Base-by-base conservation (phyloP, 2,888 invertebrate genomes). In the Neoitamus cyanurus region DNA sequence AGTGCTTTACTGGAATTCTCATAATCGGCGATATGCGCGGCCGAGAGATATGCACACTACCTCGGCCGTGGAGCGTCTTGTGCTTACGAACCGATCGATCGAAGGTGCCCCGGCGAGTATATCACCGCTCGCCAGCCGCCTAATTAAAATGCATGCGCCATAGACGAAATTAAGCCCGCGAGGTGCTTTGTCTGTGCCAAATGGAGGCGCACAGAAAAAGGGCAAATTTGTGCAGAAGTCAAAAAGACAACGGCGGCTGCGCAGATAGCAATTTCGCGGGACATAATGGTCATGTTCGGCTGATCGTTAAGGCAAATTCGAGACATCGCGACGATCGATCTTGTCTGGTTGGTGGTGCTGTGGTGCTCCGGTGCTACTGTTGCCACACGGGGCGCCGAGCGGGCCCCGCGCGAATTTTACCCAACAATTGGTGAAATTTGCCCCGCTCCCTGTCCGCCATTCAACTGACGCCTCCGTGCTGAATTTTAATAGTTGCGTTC, bases 261-360 rank as follows among this genome's bases (percentile, higher is more conserved):
- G 58, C 20, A 58, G 58, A 25, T 58, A 78, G 58, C 58, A 48
- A 48, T 78, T 28, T 11, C 37, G 25, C 15, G 13, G 34, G 78
- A 48, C 78, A 48, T 48, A 78, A 48, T 73, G 73, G 73, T 78
- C 78, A 78, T 78, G 78, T 78, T 78, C 48, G n/a, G 42, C 42
- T 58, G 58, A 78, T 78, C 78, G 78, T 78, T 78, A 78, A 78
- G 78, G 48, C 48, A 31, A 31, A 48, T 58, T 78, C 78, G 78
- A 78, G 78, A 78, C 78, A 78, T 78, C 78, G 78, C 78, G 20
- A 78, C 78, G 30, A 78, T 78, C 48, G 78, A 78, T 78, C 78
- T 78, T 48, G 78, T 78, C 31, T 34, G 78, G 25, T 25, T 46
- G 46, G 73, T 73, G 20, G 36, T 72, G 36, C 25, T 34, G 1